Base-by-base conservation (phyloP, 2,888 invertebrate genomes). In the Cantharis nigra region DNA sequence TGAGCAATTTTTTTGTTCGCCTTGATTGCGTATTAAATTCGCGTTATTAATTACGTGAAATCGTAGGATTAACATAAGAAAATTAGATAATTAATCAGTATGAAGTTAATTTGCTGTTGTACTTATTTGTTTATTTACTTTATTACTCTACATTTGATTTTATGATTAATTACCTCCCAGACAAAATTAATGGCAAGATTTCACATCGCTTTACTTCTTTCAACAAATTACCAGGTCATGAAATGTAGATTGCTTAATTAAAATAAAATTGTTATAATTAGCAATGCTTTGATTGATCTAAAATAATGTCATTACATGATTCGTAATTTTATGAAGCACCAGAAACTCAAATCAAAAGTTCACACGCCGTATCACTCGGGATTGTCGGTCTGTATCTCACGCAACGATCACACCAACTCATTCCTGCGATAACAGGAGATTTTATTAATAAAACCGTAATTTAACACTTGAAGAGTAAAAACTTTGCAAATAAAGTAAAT, bases 401-500 rank as follows among this genome's bases (percentile, higher is more conserved):
- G 11, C 23, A 33, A 3, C 10, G 33, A 16, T 26, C 70, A 33
- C 26, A 33, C 20, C 72, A n/a, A 20, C 63, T 30, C 62, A 69
- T 26, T 72, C 7, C 26, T 30, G 62, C 62, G 69, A 18, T 72
- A 33, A 3, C n/a, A 5, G n/a, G n/a, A 49, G 67, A 28, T 70
- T 72, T 72, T 69, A 74, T 70, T 78, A 72, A 64, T 72, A 64
- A 74, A 77, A 75, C 72, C 75, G 74, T 73, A 78, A 71, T 77
- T 79, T 74, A 77, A 78, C 78, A 80, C 80, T 80, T 49, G 4
- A n/a, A 7, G 2, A n/a, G 5, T n/a, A 49, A 49, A 26, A 49
- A 49, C n/a, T 64, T 77, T 77, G 78, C 76, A 76, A 74, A 76
- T 77, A 74, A 69, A 70, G 79, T 78, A 77, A 81, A 80, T 78